Conservation (phyloP, 2,797 vertebrate species). For the Mastacembelus armatus region DNA sequence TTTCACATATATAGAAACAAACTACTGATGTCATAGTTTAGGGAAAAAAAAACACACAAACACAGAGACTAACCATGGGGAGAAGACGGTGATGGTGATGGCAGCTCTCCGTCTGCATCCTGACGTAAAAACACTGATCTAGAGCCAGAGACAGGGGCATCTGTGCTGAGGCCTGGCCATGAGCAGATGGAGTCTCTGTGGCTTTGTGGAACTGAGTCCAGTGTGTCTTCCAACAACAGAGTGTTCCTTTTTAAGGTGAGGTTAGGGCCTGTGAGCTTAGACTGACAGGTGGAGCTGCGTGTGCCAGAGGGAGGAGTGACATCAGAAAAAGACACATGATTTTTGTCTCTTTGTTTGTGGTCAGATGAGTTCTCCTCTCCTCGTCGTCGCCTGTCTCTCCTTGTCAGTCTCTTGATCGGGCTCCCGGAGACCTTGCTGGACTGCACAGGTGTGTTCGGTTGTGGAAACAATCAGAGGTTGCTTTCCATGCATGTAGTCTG, state of each 20-base stretch:
- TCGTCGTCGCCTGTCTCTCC: conserved; percentile 63
- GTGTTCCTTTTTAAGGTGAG: conserved; percentile 62
- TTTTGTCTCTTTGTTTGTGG: conserved; percentile 35
- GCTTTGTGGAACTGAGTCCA: conserved; percentile 18
- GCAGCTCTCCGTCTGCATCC: conserved; percentile 28
- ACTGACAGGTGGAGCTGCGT: conserved; percentile 30
- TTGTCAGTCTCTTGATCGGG: conserved; percentile 56
- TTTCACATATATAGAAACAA: conserved; percentile 1
- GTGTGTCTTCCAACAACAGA: conserved; percentile 64
- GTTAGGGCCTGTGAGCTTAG: conserved; percentile 42
- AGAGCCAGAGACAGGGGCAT: conserved; percentile 36
- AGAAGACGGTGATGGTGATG: conserved; percentile 25
- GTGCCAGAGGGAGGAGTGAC: conserved; percentile 25
- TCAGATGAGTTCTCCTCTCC: conserved; percentile 35
- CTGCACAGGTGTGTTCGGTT: conserved; percentile 36
- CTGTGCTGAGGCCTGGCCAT: conserved; percentile 42
- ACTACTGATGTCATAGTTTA: neutral
- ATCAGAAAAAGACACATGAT: conserved; percentile 37
- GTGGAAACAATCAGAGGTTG: conserved; percentile 4
- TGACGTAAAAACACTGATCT: conserved; percentile 54
- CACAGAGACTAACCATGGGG: conserved; percentile 46
- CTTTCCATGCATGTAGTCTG: no score
- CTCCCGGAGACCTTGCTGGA: conserved; percentile 71
- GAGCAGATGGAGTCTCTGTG: conserved; percentile 50
- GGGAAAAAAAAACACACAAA: neutral